phyloP scores from a whole-genome alignment of 1,140 invertebrate genomes.

The Lepidurus apus region DNA sequence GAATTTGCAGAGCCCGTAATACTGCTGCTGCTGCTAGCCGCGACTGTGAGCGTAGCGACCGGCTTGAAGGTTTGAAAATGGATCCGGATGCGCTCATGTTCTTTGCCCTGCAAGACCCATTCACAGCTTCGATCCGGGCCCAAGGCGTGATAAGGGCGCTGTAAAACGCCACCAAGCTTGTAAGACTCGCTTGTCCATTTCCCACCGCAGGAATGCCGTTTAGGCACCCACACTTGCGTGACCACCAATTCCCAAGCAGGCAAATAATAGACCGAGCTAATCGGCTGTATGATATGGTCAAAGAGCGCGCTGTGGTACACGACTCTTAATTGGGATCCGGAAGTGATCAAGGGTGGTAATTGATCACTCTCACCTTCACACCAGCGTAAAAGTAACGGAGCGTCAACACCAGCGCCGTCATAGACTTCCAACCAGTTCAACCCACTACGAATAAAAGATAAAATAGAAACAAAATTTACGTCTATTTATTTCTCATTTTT shows the following conservation, averaged over 20 bases:
- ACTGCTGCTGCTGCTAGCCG: neutral
- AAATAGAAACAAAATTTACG: neutral
- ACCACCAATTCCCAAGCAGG: conserved; percentile 13
- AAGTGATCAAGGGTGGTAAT: neutral
- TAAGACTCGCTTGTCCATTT: conserved; percentile 11
- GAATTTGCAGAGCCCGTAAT: neutral
- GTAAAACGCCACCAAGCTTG: conserved; percentile 10
- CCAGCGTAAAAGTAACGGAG: neutral
- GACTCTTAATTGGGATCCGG: neutral
- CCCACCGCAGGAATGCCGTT: neutral
- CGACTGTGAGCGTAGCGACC: neutral
- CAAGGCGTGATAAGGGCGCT: conserved; percentile 13
- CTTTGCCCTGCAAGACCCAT: neutral
- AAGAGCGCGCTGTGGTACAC: conserved; percentile 7
- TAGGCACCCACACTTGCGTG: conserved; percentile 17
- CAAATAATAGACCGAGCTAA: neutral
- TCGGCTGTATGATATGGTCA: conserved; percentile 21
- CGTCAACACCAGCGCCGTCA: neutral
- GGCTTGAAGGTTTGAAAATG: neutral
- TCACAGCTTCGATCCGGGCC: neutral
- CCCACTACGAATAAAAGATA: neutral
- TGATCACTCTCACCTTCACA: conserved; percentile 4
- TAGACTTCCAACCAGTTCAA: conserved; percentile 9
- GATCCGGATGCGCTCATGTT: conserved; percentile 8
- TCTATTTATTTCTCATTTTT: neutral